Evolutionary conservation across 2,113 vertebrate species (phyloP), one percentile per base, ranked within the genome.

Genomic region (Entelurus aequoreus): DNA sequence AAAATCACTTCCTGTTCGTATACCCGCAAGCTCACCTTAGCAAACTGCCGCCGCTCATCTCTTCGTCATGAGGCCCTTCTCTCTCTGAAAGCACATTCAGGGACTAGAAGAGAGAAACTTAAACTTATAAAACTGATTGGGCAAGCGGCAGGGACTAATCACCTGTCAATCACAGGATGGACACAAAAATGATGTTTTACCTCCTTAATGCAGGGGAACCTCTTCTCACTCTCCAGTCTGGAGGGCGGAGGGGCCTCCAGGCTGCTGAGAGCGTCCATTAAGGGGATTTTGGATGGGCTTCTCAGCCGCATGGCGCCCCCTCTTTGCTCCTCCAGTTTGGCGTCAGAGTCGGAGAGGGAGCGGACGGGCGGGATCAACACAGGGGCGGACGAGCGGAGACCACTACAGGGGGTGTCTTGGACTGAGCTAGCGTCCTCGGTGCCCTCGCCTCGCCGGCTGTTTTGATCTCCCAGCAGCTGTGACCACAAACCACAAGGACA

Each of bases 1-100:
- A 4, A 28, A 28, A 28, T 28, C 28, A 28, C 28, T 28, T 3
- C 28, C 28, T 4, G 28, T 28, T 47, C 47, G 8, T 54, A 48
- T 51, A 52, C 38, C 11, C 5, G 9, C 7, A 14, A 44, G 7
- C 8, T 77, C 85, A 98, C 96, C 96, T 95, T 84, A 98, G 94
- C 78, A 99, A 93, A 81, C 93, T 96, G 71, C 95, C 95, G 55
- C 90, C 91, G 62, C 89, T 85, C 73, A 88, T 89, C 81, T 98
- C 95, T 71, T 97, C 96, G 69, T 97, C 94, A n/a, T 72, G 53
- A 42, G 56, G 63, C 5, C 56, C 85, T 48, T 87, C 88, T 61
- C 58, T 64, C 66, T 89, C 89, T 1, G 77, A 85, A 52, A 91
- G 86, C 81, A 91, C 89, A 73, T 90, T 87, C 48, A 92, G 84